Evolutionary conservation across 2,797 vertebrate species (phyloP).

Genomic region (Cercopithecus hamlyni): DNA sequence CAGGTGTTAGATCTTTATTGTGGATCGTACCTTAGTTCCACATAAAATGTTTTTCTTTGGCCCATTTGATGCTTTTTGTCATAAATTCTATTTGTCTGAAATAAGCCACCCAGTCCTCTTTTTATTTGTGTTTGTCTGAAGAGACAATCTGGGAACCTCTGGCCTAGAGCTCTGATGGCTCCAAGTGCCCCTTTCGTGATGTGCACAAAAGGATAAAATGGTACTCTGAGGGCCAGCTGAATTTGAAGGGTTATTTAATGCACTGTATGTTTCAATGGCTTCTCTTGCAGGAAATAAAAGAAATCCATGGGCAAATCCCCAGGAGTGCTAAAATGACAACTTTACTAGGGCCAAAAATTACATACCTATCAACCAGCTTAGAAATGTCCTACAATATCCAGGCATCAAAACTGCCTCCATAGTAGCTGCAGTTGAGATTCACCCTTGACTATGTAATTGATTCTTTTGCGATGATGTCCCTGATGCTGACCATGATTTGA

Average conservation of each 20-base stretch:
- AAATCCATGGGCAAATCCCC: background rate
- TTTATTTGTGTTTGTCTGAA: background rate
- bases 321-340: background rate
- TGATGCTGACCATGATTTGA: background rate
- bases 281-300: background rate
- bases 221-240: background rate
- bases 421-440: background rate
- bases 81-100: conserved; percentile 40
- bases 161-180: background rate
- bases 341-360: background rate
- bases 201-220: background rate
- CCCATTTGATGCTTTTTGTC: conserved; percentile 12
- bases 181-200: background rate
- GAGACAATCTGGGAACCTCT: background rate
- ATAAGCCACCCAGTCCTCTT: background rate
- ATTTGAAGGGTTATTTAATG: background rate
- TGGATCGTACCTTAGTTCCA: conserved; percentile 37
- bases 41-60: conserved; percentile 48
- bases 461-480: background rate
- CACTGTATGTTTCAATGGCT: background rate
- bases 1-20: conserved; percentile 17
- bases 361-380: background rate
- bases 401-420: background rate
- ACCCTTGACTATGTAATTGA: background rate
- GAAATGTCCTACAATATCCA: background rate